Conservation (phyloP, 2,113 vertebrate genomes). For the Dasyornis broadbenti region DNA sequence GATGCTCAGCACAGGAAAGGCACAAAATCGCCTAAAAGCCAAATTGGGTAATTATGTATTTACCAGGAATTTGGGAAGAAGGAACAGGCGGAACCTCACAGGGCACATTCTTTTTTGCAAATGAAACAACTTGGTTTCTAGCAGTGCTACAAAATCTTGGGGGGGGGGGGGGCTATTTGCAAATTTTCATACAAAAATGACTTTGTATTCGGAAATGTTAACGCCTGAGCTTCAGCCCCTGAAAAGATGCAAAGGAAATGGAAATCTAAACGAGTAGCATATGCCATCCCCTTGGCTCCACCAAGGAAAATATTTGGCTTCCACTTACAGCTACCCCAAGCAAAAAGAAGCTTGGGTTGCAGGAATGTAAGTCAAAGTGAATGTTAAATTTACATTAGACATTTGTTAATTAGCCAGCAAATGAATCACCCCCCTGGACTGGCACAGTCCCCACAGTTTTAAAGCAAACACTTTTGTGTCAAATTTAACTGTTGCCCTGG, state of each 20-base stretch:
- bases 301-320: constrained; percentile 59
- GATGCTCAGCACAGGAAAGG: neutral
- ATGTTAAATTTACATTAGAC: constrained; percentile 47
- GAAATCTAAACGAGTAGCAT: constrained; percentile 42
- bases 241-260: constrained; percentile 57
- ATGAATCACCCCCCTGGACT: neutral
- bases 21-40: neutral
- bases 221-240: neutral
- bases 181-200: constrained; percentile 19
- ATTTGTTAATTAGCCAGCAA: constrained; percentile 56
- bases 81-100: neutral
- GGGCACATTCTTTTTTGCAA: neutral
- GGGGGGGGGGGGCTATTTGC: neutral
- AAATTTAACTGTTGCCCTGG: neutral
- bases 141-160: neutral
- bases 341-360: constrained; percentile 39
- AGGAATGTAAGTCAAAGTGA: constrained; percentile 48
- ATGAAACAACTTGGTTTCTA: neutral
- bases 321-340: constrained; percentile 44
- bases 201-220: constrained; percentile 12
- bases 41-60: neutral
- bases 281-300: constrained; percentile 36
- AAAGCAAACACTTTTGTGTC: constrained; percentile 19
- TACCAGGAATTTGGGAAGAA: neutral
- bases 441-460: neutral